Percentiles rank a stretch among this genome's conserved stretches.
Conservation (phyloP, 2,797 vertebrate species). For the Okamejei kenojei region DNA sequence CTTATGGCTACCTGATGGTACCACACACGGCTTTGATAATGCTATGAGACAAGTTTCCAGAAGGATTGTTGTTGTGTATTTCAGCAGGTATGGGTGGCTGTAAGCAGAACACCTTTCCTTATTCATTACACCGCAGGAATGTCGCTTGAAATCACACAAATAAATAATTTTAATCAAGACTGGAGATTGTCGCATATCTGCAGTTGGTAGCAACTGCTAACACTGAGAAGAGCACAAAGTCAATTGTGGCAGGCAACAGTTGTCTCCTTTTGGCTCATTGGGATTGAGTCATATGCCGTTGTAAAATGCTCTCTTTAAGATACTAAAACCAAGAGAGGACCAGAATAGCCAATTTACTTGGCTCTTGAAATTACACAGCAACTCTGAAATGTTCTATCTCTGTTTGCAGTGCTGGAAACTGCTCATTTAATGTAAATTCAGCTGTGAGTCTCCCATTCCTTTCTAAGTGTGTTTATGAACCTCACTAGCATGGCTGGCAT, state of each 20-base stretch:
- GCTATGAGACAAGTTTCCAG: not conserved
- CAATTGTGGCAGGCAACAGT: not conserved
- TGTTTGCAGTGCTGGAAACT: not conserved
- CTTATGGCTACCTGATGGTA: not conserved
- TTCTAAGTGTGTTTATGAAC: not conserved
- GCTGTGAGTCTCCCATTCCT: not conserved
- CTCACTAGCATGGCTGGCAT: not conserved
- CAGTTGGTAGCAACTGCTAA: not conserved
- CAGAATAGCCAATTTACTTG: not conserved
- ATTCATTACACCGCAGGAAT: not conserved
- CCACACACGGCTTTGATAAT: not conserved
- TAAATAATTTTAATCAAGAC: not conserved
- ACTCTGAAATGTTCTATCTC: not conserved
- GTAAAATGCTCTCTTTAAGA: not conserved
- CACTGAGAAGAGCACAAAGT: not conserved
- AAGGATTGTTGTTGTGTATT: not conserved
- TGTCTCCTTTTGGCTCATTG: not conserved
- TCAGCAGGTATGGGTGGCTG: not conserved
- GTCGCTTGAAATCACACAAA: not conserved
- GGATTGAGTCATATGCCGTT: not conserved
- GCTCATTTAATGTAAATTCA: not conserved
- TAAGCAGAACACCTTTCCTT: not conserved
- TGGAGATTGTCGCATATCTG: not conserved
- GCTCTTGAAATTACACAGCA: not conserved
- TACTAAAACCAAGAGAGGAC: not conserved